Base-by-base conservation (phyloP, 1,140 invertebrate genomes). In the Harpegnathos saltator region DNA sequence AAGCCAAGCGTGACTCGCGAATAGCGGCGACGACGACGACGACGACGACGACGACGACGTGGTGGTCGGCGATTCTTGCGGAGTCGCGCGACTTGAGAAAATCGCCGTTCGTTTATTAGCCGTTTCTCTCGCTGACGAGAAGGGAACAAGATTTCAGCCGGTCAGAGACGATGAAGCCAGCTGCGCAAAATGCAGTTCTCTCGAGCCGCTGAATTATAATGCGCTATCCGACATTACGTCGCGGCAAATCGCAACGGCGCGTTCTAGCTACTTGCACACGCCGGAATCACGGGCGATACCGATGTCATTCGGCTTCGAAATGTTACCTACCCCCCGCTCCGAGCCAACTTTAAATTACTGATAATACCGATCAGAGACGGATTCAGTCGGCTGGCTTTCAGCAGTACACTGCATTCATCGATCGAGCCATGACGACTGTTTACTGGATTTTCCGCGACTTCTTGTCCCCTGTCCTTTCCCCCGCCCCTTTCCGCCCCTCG, bases 391-490 rank as follows among this genome's bases (percentile, higher is more conserved):
- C 56, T 56, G 72, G 68, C 82, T 54, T 83, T 82, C 52, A 59
- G 44, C 62, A 62, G 71, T 65, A 72, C 54, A 38, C 48, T 75
- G 19, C 77, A 75, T 83, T 85, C 69, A 81, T 88, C 74, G 83
- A 85, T 84, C 81, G 48, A 48, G 54, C 26, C 17, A 56, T 84
- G 75, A 83, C 81, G 68, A 89, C 84, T 89, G 88, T 89, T 89
- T 89, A 89, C 88, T 54, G 81, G 62, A 89, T 84, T 86, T 89
- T 80, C 68, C 54, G 73, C 74, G 71, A 89, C 82, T 86, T 86
- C 85, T 87, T 77, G 82, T 83, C 73, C 65, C 71, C 50, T 62
- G 81, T 85, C 81, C 83, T 83, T 74, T 19, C 29, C 54, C 58
- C 22, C 15, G 66, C 17, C 48, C 44, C 38, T 44, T 44, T 9